Base-by-base conservation (phyloP, 2,113 vertebrate genomes). In the Hipposideros armiger region DNA sequence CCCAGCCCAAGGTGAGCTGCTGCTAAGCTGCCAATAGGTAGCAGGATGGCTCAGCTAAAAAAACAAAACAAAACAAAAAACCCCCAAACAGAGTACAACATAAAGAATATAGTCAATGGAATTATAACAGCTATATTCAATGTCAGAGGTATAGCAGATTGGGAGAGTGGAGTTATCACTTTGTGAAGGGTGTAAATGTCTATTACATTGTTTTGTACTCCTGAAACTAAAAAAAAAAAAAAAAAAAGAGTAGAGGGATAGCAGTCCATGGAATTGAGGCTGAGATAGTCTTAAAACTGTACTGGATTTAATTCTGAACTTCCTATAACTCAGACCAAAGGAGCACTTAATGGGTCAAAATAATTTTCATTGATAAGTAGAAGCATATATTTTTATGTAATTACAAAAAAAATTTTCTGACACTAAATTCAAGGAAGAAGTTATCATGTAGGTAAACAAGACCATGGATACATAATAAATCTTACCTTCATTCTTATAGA, bases 271-370 rank as follows among this genome's bases (percentile, higher is more conserved):
- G 52, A 45, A 11, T 17, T 70, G 52, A 87, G 69, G 5, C 13
- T 64, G 42, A 91, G 36, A 32, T 62, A 60, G 26, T 67, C 42
- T 22, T 52, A 11, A 45, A 87, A 47, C 32, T 42, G 26, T 64
- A 30, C 17, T 69, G 30, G 52, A 20, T 85, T 92, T 89, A n/a
- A 58, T 45, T 95, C n/a, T 36, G 22, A 93, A 72, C 50, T 93
- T 80, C n/a, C 40, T 81, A 40, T 16, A 7, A 58, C 50, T 32
- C 32, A 84, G n/a, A 32, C 16, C n/a, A 80, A 60, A 69, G 22
- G 28, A 62, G 16, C 3, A 45, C 6, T 85, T 60, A 52, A 60
- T 64, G 70, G 40, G 36, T 58, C 62, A 91, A 73, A 87, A 47
- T 83, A 45, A 73, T 78, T 89, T 36, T 85, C 28, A 66, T 69